Evolutionary conservation across 2,113 vertebrate species (phyloP).

Genomic region (Nothobranchius kuhntae): DNA sequence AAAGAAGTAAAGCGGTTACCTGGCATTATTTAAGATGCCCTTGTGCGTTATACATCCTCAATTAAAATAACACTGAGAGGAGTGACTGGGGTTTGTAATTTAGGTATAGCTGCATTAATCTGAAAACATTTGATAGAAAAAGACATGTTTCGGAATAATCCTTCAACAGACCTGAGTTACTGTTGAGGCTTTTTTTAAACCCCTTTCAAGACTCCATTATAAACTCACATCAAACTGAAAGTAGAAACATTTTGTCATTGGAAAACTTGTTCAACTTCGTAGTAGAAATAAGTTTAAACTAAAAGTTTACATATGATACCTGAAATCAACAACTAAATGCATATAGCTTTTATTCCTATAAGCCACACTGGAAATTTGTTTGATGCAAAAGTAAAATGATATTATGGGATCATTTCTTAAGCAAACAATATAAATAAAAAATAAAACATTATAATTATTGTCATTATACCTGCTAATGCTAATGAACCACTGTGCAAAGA

Average conservation of each 20-base stretch:
- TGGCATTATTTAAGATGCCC: conserved; percentile 25
- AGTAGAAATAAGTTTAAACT: too few species aligned
- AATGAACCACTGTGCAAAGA: too few species aligned
- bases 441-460: neutral
- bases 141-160: neutral
- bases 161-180: neutral
- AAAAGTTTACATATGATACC: neutral
- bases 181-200: too few species aligned
- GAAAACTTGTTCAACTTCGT: too few species aligned
- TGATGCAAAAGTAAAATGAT: neutral
- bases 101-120: too few species aligned
- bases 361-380: neutral
- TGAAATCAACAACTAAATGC: neutral
- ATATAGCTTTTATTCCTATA: neutral
- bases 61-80: neutral
- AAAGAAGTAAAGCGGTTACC: conserved; percentile 14
- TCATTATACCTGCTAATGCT: too few species aligned
- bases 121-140: neutral
- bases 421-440: neutral
- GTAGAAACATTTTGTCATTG: too few species aligned
- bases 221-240: too few species aligned
- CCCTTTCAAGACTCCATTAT: too few species aligned
- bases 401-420: neutral
- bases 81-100: neutral
- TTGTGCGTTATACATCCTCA: conserved; percentile 23